Evolutionary conservation across 2,113 vertebrate species (phyloP).

Genomic region (Turdus rufiventris): DNA sequence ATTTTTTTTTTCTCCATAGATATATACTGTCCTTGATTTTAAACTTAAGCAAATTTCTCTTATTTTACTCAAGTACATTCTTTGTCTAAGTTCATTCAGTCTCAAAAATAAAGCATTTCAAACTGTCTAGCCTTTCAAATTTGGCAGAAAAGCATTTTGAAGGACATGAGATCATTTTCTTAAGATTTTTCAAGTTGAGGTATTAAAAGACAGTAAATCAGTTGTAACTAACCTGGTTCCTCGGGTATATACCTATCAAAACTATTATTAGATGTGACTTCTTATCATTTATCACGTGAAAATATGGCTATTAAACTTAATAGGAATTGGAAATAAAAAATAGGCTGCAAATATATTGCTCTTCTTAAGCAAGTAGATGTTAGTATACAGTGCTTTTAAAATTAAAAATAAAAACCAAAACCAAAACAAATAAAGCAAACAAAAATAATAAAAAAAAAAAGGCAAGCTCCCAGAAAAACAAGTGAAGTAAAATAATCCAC

Average conservation of each 20-base stretch:
- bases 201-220: neutral
- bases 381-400: neutral
- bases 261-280: neutral
- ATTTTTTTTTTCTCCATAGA: neutral
- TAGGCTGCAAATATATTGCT: neutral
- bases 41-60: neutral
- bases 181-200: neutral
- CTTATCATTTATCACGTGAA: neutral
- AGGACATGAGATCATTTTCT: neutral
- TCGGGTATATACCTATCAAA: neutral
- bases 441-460: neutral
- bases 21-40: neutral
- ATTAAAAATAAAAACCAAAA: rapidly evolving
- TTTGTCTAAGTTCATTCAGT: neutral
- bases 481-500: neutral
- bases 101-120: neutral
- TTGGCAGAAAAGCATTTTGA: neutral
- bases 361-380: neutral
- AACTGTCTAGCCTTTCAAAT: neutral
- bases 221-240: neutral
- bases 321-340: neutral
- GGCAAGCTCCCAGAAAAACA: neutral
- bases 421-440: neutral
- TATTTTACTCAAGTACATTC: neutral
- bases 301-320: neutral